Base-by-base conservation (phyloP, 2,888 invertebrate genomes). In the Cactoblastis cactorum region DNA sequence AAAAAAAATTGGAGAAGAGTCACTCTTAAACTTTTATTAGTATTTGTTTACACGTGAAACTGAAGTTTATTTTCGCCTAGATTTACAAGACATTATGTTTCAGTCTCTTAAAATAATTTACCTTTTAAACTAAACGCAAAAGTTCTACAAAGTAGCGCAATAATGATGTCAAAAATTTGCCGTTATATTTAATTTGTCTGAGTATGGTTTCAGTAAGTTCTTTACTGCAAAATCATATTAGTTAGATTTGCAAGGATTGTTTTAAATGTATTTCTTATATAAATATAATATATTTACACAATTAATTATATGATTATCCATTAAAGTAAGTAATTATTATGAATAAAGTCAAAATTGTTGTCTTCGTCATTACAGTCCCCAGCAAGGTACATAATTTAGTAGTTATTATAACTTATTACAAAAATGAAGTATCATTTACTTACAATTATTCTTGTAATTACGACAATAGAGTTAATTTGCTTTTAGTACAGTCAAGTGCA, bases 341-440 rank as follows among this genome's bases (percentile, higher is more conserved):
- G 39, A 39, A 33, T 12, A 32, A 41, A 32, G 3, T 5, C 5
- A 35, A 3, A 14, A 3, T 15, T 35, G 15, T 14, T 49, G 22
- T 41, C 50, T 32, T 14, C 41, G 32, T 41, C 33, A 48, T 47
- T 48, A 19, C 37, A 47, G 39, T 50, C 59, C 55, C 61, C 53
- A 60, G 63, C 49, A 51, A 37, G 51, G 57, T 55, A 49, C 56
- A 49, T 54, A 57, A 57, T 47, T 37, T n/a, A 24, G 49, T 41
- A 49, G 9, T 39, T 38, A 18, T 51, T 57, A 56, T 46, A 46
- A 53, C 50, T 32, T 39, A 54, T 57, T 57, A 53, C 49, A 50
- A 54, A 54, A 53, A 51, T 57, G 18, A 53, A 43, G 43, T 38
- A 53, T 52, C 28, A 49, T 56, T 52, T 53, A 56, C 50, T 34